Evolutionary conservation across 2,113 vertebrate genomes (phyloP).

Genomic region (Hippopotamus amphibius): DNA sequence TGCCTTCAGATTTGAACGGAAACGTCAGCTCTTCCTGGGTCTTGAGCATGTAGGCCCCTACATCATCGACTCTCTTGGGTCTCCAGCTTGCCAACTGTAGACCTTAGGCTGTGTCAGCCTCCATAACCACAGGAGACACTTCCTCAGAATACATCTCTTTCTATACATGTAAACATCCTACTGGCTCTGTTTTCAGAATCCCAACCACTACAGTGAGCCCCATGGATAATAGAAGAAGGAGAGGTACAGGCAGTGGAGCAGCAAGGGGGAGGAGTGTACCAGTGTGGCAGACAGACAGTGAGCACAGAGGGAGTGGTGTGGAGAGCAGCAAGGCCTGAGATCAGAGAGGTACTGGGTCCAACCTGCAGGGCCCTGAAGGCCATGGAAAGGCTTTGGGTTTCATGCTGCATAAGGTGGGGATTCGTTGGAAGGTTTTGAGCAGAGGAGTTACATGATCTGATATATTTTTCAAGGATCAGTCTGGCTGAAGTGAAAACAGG

Average conservation of each 20-base stretch:
- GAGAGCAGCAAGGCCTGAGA: background rate
- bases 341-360: background rate
- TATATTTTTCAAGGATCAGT: background rate
- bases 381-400: background rate
- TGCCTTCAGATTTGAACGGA: background rate
- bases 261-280: background rate
- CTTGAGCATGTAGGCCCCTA: background rate
- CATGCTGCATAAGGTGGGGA: background rate
- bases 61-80: background rate
- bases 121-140: background rate
- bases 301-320: too few species aligned
- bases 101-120: background rate
- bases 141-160: background rate
- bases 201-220: background rate
- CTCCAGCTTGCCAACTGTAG: background rate
- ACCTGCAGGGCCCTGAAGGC: too few species aligned
- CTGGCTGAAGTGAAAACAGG: background rate
- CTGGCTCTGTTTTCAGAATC: background rate
- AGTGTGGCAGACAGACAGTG: fast-evolving
- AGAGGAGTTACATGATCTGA: background rate
- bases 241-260: background rate
- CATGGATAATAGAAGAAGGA: background rate
- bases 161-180: background rate
- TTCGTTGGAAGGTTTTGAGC: background rate
- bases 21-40: background rate